phyloP scores from a whole-genome alignment of 2,888 invertebrate species.

The Xestia rhomboidea region DNA sequence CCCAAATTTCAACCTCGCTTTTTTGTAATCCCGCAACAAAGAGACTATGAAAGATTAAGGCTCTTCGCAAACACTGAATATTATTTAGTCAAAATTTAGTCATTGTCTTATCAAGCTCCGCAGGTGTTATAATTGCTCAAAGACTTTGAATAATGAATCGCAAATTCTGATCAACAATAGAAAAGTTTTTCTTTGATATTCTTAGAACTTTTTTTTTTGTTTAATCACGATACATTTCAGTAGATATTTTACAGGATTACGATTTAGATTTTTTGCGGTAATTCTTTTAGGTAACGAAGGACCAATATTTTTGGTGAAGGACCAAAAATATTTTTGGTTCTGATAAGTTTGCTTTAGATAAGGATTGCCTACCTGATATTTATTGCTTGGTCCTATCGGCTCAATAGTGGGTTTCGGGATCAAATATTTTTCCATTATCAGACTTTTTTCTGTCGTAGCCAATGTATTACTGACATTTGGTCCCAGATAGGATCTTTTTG shows the following conservation, averaged over 20 bases:
- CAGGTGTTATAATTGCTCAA: conserved; percentile 61
- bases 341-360: conserved; percentile 53
- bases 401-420: conserved; percentile 52
- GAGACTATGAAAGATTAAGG: conserved; percentile 48
- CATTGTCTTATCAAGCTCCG: conserved; percentile 52
- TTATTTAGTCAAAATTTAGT: conserved; percentile 49
- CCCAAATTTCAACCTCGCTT: conserved; percentile 19
- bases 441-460: conserved; percentile 28
- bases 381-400: conserved; percentile 55
- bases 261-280: conserved; percentile 35
- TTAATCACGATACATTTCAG: conserved; percentile 38
- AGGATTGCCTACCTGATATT: conserved; percentile 57
- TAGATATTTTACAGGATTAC: conserved; percentile 28
- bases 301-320: not conserved
- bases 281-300: conserved; percentile 7
- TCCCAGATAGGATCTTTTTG: conserved; percentile 53
- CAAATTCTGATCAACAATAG: conserved; percentile 53
- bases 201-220: conserved; percentile 24
- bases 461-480: conserved; percentile 45
- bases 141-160: conserved; percentile 56
- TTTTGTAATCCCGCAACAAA: conserved; percentile 51
- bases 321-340: conserved; percentile 9
- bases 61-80: conserved; percentile 39
- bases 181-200: conserved; percentile 49
- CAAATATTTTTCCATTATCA: conserved; percentile 64